Evolutionary conservation across 2,888 invertebrate species (phyloP).

Genomic region (Caradrina clavipalpis): DNA sequence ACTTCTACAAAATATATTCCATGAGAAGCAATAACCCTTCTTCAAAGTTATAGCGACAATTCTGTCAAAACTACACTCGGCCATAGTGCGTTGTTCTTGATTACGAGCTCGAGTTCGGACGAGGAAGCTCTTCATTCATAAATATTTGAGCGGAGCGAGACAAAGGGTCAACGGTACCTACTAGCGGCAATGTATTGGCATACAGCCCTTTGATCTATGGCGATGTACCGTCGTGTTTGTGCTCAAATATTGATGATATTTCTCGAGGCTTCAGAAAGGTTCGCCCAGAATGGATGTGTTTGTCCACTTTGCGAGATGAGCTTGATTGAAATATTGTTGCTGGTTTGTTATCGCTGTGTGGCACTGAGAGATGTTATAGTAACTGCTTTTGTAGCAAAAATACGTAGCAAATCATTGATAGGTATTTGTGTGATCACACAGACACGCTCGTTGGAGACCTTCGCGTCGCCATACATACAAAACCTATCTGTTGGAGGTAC

Average conservation of each 20-base stretch:
- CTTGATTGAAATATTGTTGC: conserved; percentile 58
- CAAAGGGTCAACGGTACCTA: conserved; percentile 47
- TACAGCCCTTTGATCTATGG: conserved; percentile 55
- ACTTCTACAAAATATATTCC: not conserved
- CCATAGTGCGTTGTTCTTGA: conserved; percentile 32
- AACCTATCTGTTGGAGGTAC: too few relatives aligned
- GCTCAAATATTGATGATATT: conserved; percentile 62
- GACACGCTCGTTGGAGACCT: too few relatives aligned
- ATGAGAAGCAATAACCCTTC: conserved; percentile 1
- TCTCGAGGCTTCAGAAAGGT: conserved; percentile 39
- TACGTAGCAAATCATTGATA: conserved; percentile 7
- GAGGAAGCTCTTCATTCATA: conserved; percentile 45
- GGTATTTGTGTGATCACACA: too few relatives aligned
- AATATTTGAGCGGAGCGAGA: conserved; percentile 50
- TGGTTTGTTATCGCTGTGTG: conserved; percentile 46
- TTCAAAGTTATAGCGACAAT: not conserved
- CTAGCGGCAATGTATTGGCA: conserved; percentile 48
- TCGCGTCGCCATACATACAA: not conserved
- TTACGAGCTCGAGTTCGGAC: conserved; percentile 27
- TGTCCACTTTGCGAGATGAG: conserved; percentile 59
- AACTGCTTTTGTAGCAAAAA: conserved; percentile 27
- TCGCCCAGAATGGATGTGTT: conserved; percentile 50
- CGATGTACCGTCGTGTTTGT: conserved; percentile 54
- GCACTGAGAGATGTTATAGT: conserved; percentile 11
- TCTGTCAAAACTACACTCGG: not conserved